These are phyloP conservation scores for Marisa cornuarietis DNA, from an alignment of 1,140 invertebrate species.

Conservation along the genomic window DNA sequence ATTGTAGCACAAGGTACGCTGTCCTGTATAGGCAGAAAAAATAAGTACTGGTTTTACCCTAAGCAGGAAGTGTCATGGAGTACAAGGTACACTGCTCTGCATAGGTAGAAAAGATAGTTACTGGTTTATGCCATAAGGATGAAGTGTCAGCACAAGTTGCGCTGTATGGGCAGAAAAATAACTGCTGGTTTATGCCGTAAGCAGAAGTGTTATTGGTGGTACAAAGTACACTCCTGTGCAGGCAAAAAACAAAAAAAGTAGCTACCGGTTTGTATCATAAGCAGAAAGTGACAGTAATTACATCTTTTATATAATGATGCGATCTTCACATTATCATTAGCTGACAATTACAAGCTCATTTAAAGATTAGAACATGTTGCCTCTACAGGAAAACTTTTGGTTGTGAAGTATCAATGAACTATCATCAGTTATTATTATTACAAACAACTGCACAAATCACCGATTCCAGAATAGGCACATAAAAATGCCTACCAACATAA, in stretches of 20 bases:
- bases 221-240: background rate
- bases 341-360: too few species aligned
- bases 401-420: too few species aligned
- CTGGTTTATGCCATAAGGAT: background rate
- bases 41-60: background rate
- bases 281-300: too few species aligned
- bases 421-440: too few species aligned
- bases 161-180: background rate
- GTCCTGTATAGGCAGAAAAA: background rate
- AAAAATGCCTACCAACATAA: background rate
- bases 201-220: too few species aligned
- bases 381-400: too few species aligned
- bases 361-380: too few species aligned
- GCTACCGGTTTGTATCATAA: too few species aligned
- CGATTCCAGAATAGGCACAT: background rate
- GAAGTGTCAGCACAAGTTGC: background rate
- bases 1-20: background rate
- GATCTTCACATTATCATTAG: background rate
- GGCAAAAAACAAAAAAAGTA: background rate
- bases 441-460: too few species aligned
- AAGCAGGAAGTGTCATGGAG: slow-evolving; percentile 8
- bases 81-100: background rate
- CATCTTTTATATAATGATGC: background rate
- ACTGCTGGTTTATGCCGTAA: too few species aligned
- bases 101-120: background rate